Conservation (phyloP, 1,140 invertebrate genomes). For the Dinoponera quadriceps region DNA sequence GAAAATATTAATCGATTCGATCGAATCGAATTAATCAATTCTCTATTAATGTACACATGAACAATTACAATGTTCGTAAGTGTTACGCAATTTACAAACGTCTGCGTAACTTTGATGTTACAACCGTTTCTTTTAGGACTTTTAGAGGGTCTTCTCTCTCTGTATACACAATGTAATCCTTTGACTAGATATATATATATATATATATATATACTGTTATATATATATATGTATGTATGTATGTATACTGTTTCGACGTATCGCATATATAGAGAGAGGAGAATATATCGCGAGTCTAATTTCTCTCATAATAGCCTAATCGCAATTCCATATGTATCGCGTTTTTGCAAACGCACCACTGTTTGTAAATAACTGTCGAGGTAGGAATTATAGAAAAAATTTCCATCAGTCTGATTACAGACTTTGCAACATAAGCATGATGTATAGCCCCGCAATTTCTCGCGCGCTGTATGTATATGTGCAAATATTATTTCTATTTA, state of each 20-base stretch:
- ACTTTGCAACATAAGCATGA: conserved; percentile 3
- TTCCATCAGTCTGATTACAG: conserved; percentile 22
- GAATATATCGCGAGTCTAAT: too few relatives aligned
- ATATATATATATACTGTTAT: not conserved
- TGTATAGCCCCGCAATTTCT: conserved; percentile 17
- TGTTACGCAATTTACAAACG: conserved; percentile 12
- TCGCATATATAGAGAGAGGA: too few relatives aligned
- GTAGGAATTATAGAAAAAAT: not conserved
- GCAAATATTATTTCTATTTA: conserved; percentile 60
- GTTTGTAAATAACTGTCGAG: conserved; percentile 43
- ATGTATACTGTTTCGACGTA: too few relatives aligned
- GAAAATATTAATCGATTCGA: conserved; percentile 27
- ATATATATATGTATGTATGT: not conserved
- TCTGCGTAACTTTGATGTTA: not conserved
- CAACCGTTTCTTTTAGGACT: too few relatives aligned
- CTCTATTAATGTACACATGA: conserved; percentile 8
- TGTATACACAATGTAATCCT: not conserved
- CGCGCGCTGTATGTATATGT: conserved; percentile 26
- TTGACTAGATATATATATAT: conserved; percentile 1
- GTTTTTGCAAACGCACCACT: not conserved
- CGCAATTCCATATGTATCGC: not conserved
- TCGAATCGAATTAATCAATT: too few relatives aligned
- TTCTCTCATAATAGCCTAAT: conserved; percentile 7
- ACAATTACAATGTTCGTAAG: conserved; percentile 8
- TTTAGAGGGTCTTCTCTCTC: not conserved